These are phyloP conservation scores for Microplitis manilae DNA, from an alignment of 2,888 invertebrate genomes.

Conservation along the genomic window DNA sequence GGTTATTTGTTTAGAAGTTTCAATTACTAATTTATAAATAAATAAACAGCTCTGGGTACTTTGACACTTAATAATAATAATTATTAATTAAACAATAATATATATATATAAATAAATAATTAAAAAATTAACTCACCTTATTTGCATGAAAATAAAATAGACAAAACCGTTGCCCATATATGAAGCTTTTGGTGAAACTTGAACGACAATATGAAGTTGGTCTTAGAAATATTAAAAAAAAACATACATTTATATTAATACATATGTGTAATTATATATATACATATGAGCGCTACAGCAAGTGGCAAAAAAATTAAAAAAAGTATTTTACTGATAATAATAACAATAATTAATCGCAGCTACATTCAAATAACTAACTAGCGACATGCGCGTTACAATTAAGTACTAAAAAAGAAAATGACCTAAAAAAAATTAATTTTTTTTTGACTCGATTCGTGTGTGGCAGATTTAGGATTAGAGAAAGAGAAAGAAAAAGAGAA, in stretches of 20 bases:
- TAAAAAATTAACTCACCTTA: slow-evolving; percentile 40
- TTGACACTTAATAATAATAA: background rate
- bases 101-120: slow-evolving; percentile 18
- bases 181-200: slow-evolving; percentile 62
- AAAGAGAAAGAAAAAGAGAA: background rate
- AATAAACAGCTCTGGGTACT: background rate
- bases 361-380: background rate
- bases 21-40: background rate
- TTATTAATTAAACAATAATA: background rate
- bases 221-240: slow-evolving; percentile 26
- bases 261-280: slow-evolving; percentile 1
- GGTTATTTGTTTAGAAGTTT: background rate
- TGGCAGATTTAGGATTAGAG: background rate
- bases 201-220: slow-evolving; percentile 58
- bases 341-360: background rate
- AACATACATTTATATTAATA: slow-evolving; percentile 7
- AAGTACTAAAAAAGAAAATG: background rate
- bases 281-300: background rate
- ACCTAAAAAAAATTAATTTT: background rate
- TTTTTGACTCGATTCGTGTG: background rate
- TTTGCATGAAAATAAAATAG: slow-evolving; percentile 48
- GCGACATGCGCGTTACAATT: slow-evolving; percentile 1
- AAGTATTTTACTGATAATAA: background rate
- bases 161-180: slow-evolving; percentile 62
- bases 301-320: background rate